Evolutionary conservation across 2,888 invertebrate genomes (phyloP), one percentile per base, ranked within the genome.

Genomic region (Eupithecia dodoneata): DNA sequence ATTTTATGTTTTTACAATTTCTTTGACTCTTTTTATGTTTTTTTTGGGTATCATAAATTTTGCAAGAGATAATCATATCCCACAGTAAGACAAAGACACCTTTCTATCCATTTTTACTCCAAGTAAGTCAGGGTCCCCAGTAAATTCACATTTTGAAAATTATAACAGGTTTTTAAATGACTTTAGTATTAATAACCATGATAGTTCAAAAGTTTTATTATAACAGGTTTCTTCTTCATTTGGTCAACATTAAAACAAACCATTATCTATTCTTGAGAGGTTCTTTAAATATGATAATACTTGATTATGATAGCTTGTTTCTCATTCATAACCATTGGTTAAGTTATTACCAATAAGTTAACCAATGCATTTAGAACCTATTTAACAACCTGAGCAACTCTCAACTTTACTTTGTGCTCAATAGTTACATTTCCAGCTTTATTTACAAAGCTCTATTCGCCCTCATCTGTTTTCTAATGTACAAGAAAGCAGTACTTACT

Each of bases 401-500:
- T 41, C 13, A 12, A 13, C 7, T 6, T 2, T 2, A 15, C 66
- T 42, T 1, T 66, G 10, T 13, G 10, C 10, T 41, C 41, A 65
- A 65, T 66, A 44, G 12, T 30, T 47, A 49, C 12, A 18, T 18
- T 70, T n/a, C 13, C 4, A 18, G 18, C 9, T 18, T 49, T 70
- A 70, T 71, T 47, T 74, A 70, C 52, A 65, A 44, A 45, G 71
- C 44, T 47, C 45, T 69, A 15, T 5, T 47, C 69, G 47, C 47
- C n/a, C 45, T 10, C n/a, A 69, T 70, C 10, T 30, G 18, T 18
- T 18, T 70, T 70, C 45, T 70, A 45, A 70, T 70, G 30, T 45
- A 70, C 15, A 45, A 13, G 12, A 80, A 85, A 81, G 79, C 80
- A 76, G 15, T 83, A 98, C 98, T 98, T 96, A 99, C 99, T 99